Base-by-base conservation (phyloP, 1,140 invertebrate species). In the Rhyzopertha dominica region DNA sequence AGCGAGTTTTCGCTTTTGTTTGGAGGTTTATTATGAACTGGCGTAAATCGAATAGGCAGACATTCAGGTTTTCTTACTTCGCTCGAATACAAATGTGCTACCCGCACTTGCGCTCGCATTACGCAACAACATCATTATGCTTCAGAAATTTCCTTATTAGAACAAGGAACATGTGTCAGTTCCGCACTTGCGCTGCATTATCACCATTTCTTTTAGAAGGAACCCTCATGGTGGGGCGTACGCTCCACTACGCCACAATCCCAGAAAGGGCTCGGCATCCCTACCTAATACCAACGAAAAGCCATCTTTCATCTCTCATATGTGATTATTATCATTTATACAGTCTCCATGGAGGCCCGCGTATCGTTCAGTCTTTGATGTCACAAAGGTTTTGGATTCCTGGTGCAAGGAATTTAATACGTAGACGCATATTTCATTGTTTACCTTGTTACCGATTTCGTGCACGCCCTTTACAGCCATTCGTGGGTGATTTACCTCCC, bases 401-500 rank as follows among this genome's bases (percentile, higher is more conserved):
- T 5, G 20, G 17, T 13, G 14, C 23, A 3, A 22, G 42, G 19
- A 19, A 31, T 43, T 26, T 2, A 23, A 22, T 7, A 23, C 17
- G 9, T 13, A 14, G 3, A 35, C 19, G 7, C 18, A 25, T 14
- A 2, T 18, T n/a, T n/a, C n/a, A n/a, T n/a, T n/a, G n/a, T n/a
- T n/a, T n/a, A n/a, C n/a, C n/a, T n/a, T n/a, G n/a, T n/a, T n/a
- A n/a, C n/a, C n/a, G n/a, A n/a, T n/a, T n/a, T n/a, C n/a, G n/a
- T n/a, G n/a, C n/a, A n/a, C n/a, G n/a, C n/a, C n/a, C n/a, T n/a
- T 4, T 43, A 34, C 31, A 26, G n/a, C 36, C 0, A 35, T 24
- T 14, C 36, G 31, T 18, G 25, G 24, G 3, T 13, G 28, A 32
- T 43, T 43, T 31, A n/a, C n/a, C n/a, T 53, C n/a, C n/a, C n/a